These are phyloP conservation scores for Antigone vipio DNA, from an alignment of 2,113 vertebrate genomes.

Conservation along the genomic window DNA sequence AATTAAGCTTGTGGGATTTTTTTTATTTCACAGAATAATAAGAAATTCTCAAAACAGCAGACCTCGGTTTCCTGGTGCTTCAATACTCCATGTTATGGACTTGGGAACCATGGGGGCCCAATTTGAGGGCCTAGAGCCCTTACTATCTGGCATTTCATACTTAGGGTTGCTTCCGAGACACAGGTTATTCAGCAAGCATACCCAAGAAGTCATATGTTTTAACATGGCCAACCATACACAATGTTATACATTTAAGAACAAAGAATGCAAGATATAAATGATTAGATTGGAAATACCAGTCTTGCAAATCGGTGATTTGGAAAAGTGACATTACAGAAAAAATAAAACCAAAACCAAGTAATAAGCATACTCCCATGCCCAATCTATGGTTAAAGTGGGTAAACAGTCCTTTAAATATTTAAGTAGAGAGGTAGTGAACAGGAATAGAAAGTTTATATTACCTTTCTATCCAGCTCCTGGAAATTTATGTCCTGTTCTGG, in stretches of 20 bases:
- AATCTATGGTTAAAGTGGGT: neutral
- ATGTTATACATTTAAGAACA: neutral
- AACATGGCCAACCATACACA: neutral
- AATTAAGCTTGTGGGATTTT: neutral
- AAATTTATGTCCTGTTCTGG: neutral
- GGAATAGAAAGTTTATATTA: neutral
- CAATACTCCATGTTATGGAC: neutral
- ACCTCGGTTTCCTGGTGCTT: neutral
- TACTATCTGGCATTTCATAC: neutral
- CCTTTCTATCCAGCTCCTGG: neutral
- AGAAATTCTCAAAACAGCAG: neutral
- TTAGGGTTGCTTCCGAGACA: neutral
- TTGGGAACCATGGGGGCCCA: neutral
- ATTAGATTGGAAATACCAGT: neutral
- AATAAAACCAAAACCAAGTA: neutral
- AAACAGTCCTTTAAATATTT: neutral
- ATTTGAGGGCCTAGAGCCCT: neutral
- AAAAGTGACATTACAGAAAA: neutral
- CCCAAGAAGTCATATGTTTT: neutral
- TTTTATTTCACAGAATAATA: neutral
- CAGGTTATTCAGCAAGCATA: neutral
- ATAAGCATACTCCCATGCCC: neutral
- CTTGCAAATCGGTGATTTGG: neutral
- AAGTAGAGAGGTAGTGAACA: neutral
- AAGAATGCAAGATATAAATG: neutral